A percentile compares a stretch with the other conserved stretches of the same genome.
Evolutionary conservation across 37 sponge, comb jelly and placozoan species (phyloP).

Genomic region (Cliona cf. orientalis): DNA sequence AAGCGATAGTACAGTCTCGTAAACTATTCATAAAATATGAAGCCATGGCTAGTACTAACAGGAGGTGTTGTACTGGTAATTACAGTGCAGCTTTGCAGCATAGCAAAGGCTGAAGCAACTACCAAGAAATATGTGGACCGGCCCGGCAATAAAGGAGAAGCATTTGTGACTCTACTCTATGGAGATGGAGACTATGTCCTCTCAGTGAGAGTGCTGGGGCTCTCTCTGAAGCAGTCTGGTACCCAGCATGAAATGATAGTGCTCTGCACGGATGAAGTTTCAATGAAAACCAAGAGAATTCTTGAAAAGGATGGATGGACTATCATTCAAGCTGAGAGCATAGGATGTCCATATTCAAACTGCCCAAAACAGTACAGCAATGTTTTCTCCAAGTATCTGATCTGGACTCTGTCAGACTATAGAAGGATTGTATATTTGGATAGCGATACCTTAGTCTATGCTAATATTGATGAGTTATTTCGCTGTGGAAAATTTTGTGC

Average conservation of each 20-base stretch:
- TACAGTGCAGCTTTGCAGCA: too few species aligned
- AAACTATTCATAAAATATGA: too few species aligned
- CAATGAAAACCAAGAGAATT: background rate
- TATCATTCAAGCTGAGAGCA: background rate
- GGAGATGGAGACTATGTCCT: slow-evolving; percentile 27
- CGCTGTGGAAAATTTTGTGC: slow-evolving; percentile 48
- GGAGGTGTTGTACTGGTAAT: too few species aligned
- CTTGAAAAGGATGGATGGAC: slow-evolving; percentile 38
- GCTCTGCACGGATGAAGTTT: slow-evolving; percentile 12
- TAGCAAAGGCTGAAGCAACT: too few species aligned
- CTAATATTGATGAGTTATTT: slow-evolving; percentile 36
- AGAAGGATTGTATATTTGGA: slow-evolving; percentile 15
- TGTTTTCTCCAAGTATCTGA: slow-evolving; percentile 5
- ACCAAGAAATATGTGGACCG: too few species aligned
- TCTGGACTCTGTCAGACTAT: slow-evolving; percentile 42
- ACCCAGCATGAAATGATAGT: slow-evolving; percentile 18
- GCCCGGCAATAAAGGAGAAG: too few species aligned
- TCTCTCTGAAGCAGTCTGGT: slow-evolving; percentile 26
- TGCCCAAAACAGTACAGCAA: background rate
- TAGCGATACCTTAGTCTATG: slow-evolving; percentile 21
- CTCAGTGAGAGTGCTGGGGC: slow-evolving; percentile 33
- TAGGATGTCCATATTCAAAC: background rate
- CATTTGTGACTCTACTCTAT: slow-evolving; percentile 15
- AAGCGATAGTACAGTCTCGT: too few species aligned
- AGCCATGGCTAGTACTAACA: too few species aligned